These are phyloP conservation scores for Notarius quadriscutis DNA, from an alignment of 2,113 vertebrate genomes.

Conservation along the genomic window DNA sequence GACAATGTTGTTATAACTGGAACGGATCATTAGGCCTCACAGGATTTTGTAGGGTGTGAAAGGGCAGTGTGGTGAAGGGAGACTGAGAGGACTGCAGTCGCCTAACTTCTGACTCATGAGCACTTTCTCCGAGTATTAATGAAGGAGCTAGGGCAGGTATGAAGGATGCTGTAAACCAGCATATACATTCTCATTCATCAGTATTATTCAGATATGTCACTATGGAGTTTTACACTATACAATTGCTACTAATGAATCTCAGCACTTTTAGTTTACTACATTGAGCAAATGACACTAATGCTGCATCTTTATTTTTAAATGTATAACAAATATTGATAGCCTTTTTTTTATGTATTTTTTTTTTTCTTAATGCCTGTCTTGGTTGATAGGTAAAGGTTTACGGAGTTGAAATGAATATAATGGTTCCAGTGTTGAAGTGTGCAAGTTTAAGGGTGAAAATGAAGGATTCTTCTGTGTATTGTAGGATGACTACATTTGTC, in stretches of 20 bases:
- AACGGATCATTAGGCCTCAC: conserved; percentile 10
- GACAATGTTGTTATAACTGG: conserved; percentile 17
- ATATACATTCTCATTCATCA: conserved; percentile 61
- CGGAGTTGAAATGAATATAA: conserved; percentile 18
- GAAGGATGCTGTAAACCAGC: conserved; percentile 48
- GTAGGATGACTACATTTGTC: neutral
- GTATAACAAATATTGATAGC: conserved; percentile 45
- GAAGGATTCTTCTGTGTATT: conserved; percentile 20
- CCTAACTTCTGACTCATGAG: conserved; percentile 4
- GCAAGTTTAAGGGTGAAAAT: neutral
- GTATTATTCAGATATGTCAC: conserved; percentile 67
- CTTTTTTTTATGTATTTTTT: conserved; percentile 25
- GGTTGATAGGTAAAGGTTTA: conserved; percentile 44
- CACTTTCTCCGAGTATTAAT: conserved; percentile 54
- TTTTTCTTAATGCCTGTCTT: conserved; percentile 42
- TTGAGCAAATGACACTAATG: conserved; percentile 63
- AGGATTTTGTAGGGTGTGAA: conserved; percentile 10
- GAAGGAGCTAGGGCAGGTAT: conserved; percentile 45
- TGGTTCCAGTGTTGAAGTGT: conserved; percentile 26
- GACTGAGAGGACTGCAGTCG: conserved; percentile 1
- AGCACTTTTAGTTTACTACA: conserved; percentile 73
- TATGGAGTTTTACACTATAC: conserved; percentile 60
- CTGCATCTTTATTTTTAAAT: conserved; percentile 55
- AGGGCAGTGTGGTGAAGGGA: conserved; percentile 11
- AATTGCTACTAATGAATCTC: conserved; percentile 59